A percentile compares a stretch with the other conserved stretches of the same genome.
Conservation (phyloP, 2,113 vertebrate genomes). For the Gallinago media region DNA sequence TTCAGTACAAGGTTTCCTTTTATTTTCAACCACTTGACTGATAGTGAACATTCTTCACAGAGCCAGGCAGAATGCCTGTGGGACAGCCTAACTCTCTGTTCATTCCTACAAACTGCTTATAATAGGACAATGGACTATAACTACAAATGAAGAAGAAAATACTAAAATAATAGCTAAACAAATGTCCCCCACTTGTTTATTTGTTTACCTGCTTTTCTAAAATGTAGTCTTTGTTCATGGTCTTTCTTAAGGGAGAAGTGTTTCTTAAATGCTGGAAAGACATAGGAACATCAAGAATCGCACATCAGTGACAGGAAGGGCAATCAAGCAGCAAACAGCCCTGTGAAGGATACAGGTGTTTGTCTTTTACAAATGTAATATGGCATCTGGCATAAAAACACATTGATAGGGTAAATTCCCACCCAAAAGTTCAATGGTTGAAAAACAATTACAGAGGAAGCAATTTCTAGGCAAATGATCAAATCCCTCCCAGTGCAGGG, state of each 20-base stretch:
- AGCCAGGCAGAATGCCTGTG: not conserved
- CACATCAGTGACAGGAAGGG: not conserved
- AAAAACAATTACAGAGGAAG: not conserved
- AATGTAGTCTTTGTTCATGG: not conserved
- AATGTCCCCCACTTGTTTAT: not conserved
- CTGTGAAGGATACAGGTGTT: not conserved
- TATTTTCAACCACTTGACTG: not conserved
- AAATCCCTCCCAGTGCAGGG: not conserved
- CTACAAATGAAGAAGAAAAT: slow-evolving; percentile 12
- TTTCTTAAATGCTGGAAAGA: not conserved
- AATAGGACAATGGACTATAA: not conserved
- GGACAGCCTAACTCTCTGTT: not conserved
- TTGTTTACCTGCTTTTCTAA: not conserved
- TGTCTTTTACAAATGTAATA: not conserved
- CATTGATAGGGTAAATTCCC: not conserved
- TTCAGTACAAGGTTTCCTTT: not conserved
- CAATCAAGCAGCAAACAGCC: not conserved
- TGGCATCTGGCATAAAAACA: not conserved
- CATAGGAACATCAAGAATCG: not conserved
- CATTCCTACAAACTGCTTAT: not conserved
- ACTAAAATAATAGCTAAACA: slow-evolving; percentile 7
- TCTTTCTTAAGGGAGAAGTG: not conserved
- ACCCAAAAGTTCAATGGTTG: not conserved
- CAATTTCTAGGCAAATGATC: not conserved
- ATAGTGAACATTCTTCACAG: not conserved